phyloP scores from a whole-genome alignment of 2,113 vertebrate genomes.

The Paradisaea rubra region DNA sequence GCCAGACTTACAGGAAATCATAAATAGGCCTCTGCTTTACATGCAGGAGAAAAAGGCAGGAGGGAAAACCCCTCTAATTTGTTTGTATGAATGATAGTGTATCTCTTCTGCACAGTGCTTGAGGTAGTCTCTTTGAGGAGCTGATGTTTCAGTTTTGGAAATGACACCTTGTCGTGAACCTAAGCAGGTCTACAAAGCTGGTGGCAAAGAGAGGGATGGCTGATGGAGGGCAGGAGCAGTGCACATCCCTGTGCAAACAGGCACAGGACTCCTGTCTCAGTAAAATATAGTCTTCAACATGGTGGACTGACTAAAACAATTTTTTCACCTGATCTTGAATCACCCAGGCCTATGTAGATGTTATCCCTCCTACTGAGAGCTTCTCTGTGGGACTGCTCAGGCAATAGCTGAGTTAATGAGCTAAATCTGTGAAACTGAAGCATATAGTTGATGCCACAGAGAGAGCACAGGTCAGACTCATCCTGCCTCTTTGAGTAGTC shows the following conservation, averaged over 20 bases:
- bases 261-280: not conserved
- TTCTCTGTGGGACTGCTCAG: not conserved
- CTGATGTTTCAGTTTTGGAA: not conserved
- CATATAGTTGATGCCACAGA: not conserved
- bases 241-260: not conserved
- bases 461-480: not conserved
- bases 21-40: not conserved
- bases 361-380: not conserved
- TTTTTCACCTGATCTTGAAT: not conserved
- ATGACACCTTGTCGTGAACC: not conserved
- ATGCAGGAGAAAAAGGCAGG: not conserved
- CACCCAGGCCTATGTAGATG: fast-evolving
- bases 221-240: not conserved
- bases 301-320: not conserved
- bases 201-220: not conserved
- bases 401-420: not conserved
- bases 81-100: not conserved
- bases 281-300: not conserved
- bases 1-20: not conserved
- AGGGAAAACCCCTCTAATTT: not conserved
- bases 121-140: not conserved
- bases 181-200: not conserved
- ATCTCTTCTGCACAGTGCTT: not conserved
- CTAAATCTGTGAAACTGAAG: not conserved
- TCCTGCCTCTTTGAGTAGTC: not conserved